Conservation (phyloP, 2,888 invertebrate species). For the Eudasyphora cyanicolor region DNA sequence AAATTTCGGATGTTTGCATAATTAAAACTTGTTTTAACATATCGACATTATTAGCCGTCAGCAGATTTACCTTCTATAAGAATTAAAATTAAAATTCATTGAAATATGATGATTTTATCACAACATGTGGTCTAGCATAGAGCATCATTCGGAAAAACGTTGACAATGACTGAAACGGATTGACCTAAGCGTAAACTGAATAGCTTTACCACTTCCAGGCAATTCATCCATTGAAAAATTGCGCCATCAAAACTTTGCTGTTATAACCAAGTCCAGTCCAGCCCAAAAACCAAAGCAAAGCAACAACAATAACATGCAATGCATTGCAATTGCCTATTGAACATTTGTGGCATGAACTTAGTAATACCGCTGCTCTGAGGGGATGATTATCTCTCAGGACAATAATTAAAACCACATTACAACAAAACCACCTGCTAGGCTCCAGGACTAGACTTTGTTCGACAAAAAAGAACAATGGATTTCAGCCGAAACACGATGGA, state of each 20-base stretch:
- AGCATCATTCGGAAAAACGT: too few species aligned
- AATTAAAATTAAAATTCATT: too few species aligned
- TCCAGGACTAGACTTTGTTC: constrained; percentile 38
- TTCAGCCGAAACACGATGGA: not conserved
- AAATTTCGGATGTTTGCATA: too few species aligned
- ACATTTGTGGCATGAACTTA: constrained; percentile 1
- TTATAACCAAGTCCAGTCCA: not conserved
- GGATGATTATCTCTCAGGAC: constrained; percentile 59
- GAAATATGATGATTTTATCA: too few species aligned
- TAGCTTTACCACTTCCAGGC: not conserved
- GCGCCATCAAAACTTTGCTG: not conserved
- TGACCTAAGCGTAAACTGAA: not conserved
- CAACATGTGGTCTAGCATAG: too few species aligned
- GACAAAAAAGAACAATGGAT: not conserved
- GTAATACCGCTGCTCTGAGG: constrained; percentile 2
- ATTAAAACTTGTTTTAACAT: too few species aligned
- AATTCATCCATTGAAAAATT: not conserved
- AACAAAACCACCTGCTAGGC: constrained; percentile 61
- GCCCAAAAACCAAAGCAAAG: too few species aligned
- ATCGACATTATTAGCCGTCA: too few species aligned
- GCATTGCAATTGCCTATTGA: constrained; percentile 5
- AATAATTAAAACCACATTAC: constrained; percentile 65
- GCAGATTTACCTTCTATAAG: too few species aligned
- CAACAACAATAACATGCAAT: not conserved
- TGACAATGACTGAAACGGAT: not conserved